These are phyloP conservation scores for Nerophis ophidion DNA, from an alignment of 2,113 vertebrate species.

Conservation along the genomic window DNA sequence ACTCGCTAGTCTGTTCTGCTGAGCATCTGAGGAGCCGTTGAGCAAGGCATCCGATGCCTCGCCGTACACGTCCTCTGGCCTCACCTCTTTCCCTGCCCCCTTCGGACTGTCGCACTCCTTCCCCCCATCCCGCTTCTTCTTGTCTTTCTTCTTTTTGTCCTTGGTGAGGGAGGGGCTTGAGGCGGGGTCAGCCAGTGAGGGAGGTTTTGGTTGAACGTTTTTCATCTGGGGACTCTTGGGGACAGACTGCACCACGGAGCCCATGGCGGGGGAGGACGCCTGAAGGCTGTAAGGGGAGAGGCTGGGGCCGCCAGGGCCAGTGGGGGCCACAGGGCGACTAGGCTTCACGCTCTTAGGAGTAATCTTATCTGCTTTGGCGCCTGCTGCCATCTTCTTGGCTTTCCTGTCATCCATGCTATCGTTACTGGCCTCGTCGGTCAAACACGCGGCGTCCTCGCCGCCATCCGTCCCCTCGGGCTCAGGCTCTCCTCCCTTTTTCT, in stretches of 20 bases:
- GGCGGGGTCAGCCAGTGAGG: slow-evolving; percentile 82
- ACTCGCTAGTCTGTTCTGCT: slow-evolving; percentile 90
- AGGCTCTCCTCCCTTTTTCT: slow-evolving; percentile 83
- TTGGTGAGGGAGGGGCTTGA: slow-evolving; percentile 82
- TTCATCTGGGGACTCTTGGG: slow-evolving; percentile 91
- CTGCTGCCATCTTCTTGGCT: slow-evolving; percentile 71
- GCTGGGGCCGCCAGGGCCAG: slow-evolving; percentile 58
- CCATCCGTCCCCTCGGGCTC: slow-evolving; percentile 80
- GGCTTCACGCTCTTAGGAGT: slow-evolving; percentile 83
- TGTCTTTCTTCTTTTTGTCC: slow-evolving; percentile 97
- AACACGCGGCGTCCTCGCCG: slow-evolving; percentile 81
- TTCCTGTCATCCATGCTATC: slow-evolving; percentile 90
- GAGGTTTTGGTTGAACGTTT: slow-evolving; percentile 84
- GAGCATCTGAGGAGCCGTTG: slow-evolving; percentile 85
- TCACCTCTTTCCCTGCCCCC: slow-evolving; percentile 72
- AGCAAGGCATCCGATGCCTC: slow-evolving; percentile 79
- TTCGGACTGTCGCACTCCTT: slow-evolving; percentile 88
- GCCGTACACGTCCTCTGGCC: slow-evolving; percentile 82
- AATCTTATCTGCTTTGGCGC: slow-evolving; percentile 79
- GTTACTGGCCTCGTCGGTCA: slow-evolving; percentile 84
- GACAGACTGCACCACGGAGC: slow-evolving; percentile 84
- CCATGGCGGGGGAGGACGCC: slow-evolving; percentile 71
- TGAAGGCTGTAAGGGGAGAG: slow-evolving; percentile 73
- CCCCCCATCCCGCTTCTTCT: slow-evolving; percentile 83
- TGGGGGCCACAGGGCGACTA: slow-evolving; percentile 74